A percentile compares a stretch with the other conserved stretches of the same genome.
phyloP scores from a whole-genome alignment of 37 sponge, comb jelly and placozoan genomes.

The Beroe forskalii region DNA sequence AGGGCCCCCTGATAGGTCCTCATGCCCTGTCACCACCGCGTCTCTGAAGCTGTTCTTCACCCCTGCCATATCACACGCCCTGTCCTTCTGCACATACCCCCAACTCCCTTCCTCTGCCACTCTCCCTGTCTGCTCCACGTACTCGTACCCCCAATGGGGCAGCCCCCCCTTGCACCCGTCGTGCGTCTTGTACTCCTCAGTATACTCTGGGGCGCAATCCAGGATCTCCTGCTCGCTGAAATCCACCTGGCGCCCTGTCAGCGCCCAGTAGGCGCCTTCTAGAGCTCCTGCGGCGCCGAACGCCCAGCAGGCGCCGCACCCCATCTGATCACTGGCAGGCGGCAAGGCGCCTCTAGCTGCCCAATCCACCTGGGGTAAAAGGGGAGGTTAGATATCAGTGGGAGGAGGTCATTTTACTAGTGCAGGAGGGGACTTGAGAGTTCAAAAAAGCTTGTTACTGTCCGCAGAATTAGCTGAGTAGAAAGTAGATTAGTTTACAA shows the following conservation, averaged over 20 bases:
- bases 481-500: too few species aligned
- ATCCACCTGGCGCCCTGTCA: not conserved
- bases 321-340: not conserved
- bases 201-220: too few species aligned
- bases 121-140: not conserved
- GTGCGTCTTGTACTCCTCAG: too few species aligned
- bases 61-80: not conserved
- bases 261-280: not conserved
- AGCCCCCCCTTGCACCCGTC: not conserved
- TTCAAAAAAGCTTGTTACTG: too few species aligned
- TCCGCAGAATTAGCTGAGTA: too few species aligned
- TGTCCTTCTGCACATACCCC: not conserved
- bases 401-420: too few species aligned
- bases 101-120: not conserved
- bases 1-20: not conserved
- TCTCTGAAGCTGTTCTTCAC: not conserved
- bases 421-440: too few species aligned
- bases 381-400: too few species aligned
- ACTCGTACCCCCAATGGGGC: not conserved
- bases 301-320: not conserved
- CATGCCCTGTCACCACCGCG: not conserved
- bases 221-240: slow-evolving; percentile 4
- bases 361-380: too few species aligned
- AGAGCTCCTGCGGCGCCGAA: not conserved
- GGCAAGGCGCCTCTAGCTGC: too few species aligned